These are phyloP conservation scores for Euleptes europaea DNA, from an alignment of 2,113 vertebrate species.

Conservation along the genomic window DNA sequence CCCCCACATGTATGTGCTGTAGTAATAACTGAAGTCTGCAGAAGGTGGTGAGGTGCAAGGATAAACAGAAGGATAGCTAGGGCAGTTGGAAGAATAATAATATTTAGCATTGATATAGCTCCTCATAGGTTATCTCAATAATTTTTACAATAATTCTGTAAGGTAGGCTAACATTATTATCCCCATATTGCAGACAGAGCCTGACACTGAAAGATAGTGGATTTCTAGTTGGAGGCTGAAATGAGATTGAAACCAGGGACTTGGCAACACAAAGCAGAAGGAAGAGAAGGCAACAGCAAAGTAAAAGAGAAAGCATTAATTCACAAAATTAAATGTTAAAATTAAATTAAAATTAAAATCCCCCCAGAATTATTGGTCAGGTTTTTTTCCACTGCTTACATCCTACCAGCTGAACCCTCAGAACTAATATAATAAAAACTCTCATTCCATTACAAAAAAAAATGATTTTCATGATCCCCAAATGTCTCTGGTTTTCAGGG, in stretches of 20 bases:
- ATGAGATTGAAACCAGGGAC: background rate
- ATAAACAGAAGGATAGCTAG: background rate
- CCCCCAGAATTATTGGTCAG: background rate
- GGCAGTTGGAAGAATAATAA: background rate
- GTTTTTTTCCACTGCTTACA: background rate
- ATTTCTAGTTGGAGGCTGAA: background rate
- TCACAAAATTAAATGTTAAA: background rate
- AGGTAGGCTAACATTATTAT: background rate
- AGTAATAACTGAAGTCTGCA: background rate
- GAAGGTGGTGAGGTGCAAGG: background rate
- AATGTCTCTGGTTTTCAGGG: conserved; percentile 14
- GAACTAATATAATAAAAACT: background rate
- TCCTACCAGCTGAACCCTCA: conserved; percentile 8
- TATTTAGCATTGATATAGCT: background rate
- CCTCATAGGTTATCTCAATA: background rate
- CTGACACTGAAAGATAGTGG: background rate
- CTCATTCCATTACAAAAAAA: conserved; percentile 9
- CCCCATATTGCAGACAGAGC: background rate
- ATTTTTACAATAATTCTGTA: background rate
- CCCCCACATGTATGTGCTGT: background rate
- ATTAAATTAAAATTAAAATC: background rate
- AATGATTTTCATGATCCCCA: background rate
- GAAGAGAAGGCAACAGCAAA: background rate
- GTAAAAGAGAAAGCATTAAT: background rate
- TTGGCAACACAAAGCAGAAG: background rate